A percentile compares a stretch with the other conserved stretches of the same genome.
Conservation (phyloP, 1,140 invertebrate genomes). For the Drosophila eugracilis region DNA sequence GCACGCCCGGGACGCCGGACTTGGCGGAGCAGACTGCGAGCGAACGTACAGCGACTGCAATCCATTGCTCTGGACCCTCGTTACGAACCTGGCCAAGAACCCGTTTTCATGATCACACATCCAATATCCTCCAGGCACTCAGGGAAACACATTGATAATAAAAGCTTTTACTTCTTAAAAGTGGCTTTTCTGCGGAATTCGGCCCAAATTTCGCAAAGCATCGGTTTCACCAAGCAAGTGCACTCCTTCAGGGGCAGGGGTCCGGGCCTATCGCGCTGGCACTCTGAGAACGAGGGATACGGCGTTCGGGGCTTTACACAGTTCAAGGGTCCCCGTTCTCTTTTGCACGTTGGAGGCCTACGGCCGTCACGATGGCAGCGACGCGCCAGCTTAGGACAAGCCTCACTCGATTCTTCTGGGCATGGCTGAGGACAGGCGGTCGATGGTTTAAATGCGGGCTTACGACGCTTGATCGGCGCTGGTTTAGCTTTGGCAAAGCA, state of each 20-base stretch:
- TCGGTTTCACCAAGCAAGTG: slow-evolving; percentile 34
- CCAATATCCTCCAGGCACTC: neutral
- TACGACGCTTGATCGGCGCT: slow-evolving; percentile 52
- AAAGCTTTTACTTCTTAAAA: slow-evolving; percentile 4
- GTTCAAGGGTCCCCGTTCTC: neutral
- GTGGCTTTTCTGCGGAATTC: slow-evolving; percentile 22
- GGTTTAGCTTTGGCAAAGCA: slow-evolving; percentile 33
- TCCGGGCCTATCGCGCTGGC: slow-evolving; percentile 4
- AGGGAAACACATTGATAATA: neutral
- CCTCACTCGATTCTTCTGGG: fast-evolving
- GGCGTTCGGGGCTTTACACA: slow-evolving; percentile 60
- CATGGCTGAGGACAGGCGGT: slow-evolving; percentile 46
- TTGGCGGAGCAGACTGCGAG: slow-evolving; percentile 57
- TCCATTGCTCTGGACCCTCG: slow-evolving; percentile 41
- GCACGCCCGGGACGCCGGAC: slow-evolving; percentile 67
- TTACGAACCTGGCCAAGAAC: slow-evolving; percentile 56
- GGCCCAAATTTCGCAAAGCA: slow-evolving; percentile 62
- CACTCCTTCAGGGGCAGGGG: slow-evolving; percentile 43
- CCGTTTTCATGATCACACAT: slow-evolving; percentile 28
- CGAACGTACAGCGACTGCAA: slow-evolving; percentile 55
- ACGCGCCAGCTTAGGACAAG: slow-evolving; percentile 28
- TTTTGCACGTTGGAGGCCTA: slow-evolving; percentile 33
- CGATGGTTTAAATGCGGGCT: slow-evolving; percentile 19
- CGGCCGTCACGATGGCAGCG: slow-evolving; percentile 53
- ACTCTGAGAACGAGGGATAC: slow-evolving; percentile 63